Evolutionary conservation across 2,888 invertebrate genomes (phyloP), one percentile per base, ranked within the genome.

Genomic region (Agelastica alni): DNA sequence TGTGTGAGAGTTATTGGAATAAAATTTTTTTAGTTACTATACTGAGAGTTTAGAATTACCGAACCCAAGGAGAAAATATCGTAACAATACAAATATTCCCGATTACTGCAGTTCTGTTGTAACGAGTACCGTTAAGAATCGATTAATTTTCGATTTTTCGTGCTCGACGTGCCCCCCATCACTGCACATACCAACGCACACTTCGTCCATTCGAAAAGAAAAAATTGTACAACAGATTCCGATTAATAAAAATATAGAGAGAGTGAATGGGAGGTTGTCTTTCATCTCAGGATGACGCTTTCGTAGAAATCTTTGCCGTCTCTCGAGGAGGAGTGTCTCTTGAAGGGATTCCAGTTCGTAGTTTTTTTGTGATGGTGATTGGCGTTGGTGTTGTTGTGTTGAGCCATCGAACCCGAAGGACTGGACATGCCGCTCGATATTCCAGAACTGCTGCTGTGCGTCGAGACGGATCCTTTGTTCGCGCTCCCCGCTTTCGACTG

Each of bases 261-360:
- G n/a, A n/a, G n/a, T n/a, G n/a, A n/a, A n/a, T n/a, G n/a, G n/a
- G n/a, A n/a, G n/a, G n/a, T n/a, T 31, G 1, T 9, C 36, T 10
- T 17, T 48, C 66, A 76, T 70, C 75, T 65, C 45, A 77, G 63
- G 52, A 77, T 77, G 48, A 77, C 75, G 59, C 77, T 77, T 46
- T 77, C 77, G 46, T 72, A 76, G 57, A 73, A 76, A 61, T 75
- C 75, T 65, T 76, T 81, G 70, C 81, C 83, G 66, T 81, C 81
- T 46, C 84, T 81, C 1, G 80, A 69, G 2, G 82, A 79, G 61
- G 64, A 59, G 52, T 86, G 81, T 42, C 86, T 80, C 56, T 86
- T 82, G 77, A 89, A 89, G 0, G 88, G 88, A 72, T 89, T 89
- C 89, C 89, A 89, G 26, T 82, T 72, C 20, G 74, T 62, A 32